Evolutionary conservation across 1,140 invertebrate genomes (phyloP), one percentile per base, ranked within the genome.

Genomic region (Ridgeia piscesae): DNA sequence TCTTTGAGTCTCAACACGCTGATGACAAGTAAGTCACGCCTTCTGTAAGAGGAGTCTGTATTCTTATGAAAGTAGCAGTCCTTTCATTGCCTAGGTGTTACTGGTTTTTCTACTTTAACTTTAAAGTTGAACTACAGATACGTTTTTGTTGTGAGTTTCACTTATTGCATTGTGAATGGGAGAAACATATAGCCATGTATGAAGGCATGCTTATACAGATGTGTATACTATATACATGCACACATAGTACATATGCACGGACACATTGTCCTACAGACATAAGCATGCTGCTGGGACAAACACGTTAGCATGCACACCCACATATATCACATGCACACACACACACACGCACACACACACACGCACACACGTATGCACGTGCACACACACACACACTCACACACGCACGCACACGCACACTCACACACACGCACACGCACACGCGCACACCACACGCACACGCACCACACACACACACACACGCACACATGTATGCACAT

Each of bases 1-100:
- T 95, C 92, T 95, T 95, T 92, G 94, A 77, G 2, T 17, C 58
- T 21, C 58, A 77, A 77, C 58, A 77, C 58, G 58, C 27, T 77
- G 58, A 95, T 8, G 93, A 94, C 33, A 6, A 91, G 33, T 35
- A 58, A 92, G 77, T 27, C 48, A 77, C 58, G 11, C 17, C 2
- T 77, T 77, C 27, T 77, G 58, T 77, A 14, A 21, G 58, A 77
- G 11, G 17, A 27, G 17, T 17, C 27, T 77, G 58, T 21, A 77
- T 77, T 77, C 58, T 21, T 31, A 21, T 77, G 17, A 77, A 77
- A 77, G 17, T 77, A 31, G 2, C 27, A 21, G 27, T 77, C 27
- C 2, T 8, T 9, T 77, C 11, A 77, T 77, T 14, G 11, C 27
- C 2, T 77, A 27, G 17, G 27, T 77, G 2, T 77, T 31, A 77